These are phyloP conservation scores for Parascotia fuliginaria DNA, from an alignment of 2,888 invertebrate genomes.

Conservation along the genomic window DNA sequence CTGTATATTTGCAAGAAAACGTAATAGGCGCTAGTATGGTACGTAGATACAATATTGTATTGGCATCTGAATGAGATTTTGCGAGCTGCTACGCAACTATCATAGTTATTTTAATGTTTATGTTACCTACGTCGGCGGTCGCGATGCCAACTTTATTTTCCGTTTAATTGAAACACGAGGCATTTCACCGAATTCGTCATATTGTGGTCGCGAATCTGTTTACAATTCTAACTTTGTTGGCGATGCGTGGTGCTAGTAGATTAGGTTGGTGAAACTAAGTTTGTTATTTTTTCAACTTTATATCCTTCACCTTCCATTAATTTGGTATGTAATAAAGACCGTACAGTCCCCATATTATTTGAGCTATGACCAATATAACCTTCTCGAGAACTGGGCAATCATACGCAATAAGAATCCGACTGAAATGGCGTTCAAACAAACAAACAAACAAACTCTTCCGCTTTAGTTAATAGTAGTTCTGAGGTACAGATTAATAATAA, in stretches of 20 bases:
- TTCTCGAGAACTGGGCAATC: too few relatives aligned
- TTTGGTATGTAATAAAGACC: too few relatives aligned
- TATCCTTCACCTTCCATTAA: neutral
- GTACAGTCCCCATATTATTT: too few relatives aligned
- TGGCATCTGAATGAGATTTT: constrained; percentile 66
- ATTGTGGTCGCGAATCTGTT: constrained; percentile 61
- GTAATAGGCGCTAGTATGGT: neutral
- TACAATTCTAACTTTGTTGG: constrained; percentile 61
- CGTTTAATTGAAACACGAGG: constrained; percentile 74
- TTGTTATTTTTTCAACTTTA: constrained; percentile 30
- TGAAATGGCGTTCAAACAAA: too few relatives aligned
- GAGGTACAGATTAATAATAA: too few relatives aligned
- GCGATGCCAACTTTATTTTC: constrained; percentile 74
- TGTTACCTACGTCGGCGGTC: constrained; percentile 65
- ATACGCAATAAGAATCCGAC: too few relatives aligned
- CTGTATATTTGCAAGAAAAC: neutral
- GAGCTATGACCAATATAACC: too few relatives aligned
- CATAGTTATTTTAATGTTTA: constrained; percentile 73
- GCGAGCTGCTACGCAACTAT: constrained; percentile 61
- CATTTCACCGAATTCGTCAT: constrained; percentile 70
- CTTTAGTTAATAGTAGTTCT: too few relatives aligned
- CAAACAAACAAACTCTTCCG: too few relatives aligned
- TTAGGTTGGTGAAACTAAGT: constrained; percentile 25
- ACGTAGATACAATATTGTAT: constrained; percentile 44
- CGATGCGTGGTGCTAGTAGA: constrained; percentile 42